phyloP scores from a whole-genome alignment of 2,797 vertebrate genomes.

The Halcyon badia region DNA sequence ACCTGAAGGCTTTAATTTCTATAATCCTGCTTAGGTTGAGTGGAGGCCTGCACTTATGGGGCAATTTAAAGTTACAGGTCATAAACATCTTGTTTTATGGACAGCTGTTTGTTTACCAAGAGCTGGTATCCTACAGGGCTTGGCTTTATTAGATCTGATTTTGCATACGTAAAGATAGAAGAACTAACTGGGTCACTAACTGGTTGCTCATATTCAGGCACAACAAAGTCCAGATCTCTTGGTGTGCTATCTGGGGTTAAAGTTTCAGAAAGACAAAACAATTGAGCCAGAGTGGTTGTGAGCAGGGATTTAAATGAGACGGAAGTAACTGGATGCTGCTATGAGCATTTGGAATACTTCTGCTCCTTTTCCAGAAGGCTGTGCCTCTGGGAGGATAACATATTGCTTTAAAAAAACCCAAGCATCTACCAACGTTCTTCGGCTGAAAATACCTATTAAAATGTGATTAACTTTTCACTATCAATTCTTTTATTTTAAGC shows the following conservation, averaged over 20 bases:
- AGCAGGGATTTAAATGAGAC: background rate
- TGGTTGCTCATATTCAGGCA: background rate
- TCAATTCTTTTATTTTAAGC: background rate
- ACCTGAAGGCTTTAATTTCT: background rate
- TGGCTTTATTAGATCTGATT: background rate
- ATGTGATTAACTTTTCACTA: background rate
- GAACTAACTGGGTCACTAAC: background rate
- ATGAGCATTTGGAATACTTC: background rate
- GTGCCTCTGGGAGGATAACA: background rate
- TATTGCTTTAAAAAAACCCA: accelerated
- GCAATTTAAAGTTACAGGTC: background rate
- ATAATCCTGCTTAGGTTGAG: background rate
- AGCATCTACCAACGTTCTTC: background rate
- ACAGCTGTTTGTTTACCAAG: background rate
- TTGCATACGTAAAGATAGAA: background rate
- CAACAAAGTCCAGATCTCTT: background rate
- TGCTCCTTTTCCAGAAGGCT: background rate
- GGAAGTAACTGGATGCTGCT: background rate
- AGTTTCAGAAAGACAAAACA: background rate
- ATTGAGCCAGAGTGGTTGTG: background rate
- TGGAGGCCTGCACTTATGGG: background rate
- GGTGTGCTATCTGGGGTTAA: background rate
- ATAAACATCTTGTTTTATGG: background rate
- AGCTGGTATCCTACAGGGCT: background rate
- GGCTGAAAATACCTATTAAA: background rate